phyloP scores from a whole-genome alignment of 2,113 vertebrate genomes.

The Silurus meridionalis region DNA sequence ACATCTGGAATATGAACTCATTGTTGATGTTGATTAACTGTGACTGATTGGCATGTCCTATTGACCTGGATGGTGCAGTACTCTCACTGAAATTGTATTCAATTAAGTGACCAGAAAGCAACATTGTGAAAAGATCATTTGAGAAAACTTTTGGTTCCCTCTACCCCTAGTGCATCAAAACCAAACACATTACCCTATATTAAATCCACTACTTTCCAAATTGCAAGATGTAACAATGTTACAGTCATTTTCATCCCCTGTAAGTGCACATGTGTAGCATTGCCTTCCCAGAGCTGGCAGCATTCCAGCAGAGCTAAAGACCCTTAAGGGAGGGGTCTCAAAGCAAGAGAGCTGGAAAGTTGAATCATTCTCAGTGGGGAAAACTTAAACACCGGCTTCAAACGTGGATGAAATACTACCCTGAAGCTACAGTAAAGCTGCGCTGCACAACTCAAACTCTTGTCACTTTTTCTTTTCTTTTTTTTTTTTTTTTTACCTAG shows the following conservation, averaged over 20 bases:
- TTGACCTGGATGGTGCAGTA: constrained; percentile 9
- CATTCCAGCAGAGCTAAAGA: not conserved
- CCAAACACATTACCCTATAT: not conserved
- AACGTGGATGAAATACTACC: constrained; percentile 60
- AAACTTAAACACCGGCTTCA: constrained; percentile 55
- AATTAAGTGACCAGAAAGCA: not conserved
- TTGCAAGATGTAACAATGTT: not conserved
- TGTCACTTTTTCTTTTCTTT: not conserved
- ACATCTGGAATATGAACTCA: constrained; percentile 7
- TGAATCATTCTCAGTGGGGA: constrained; percentile 59
- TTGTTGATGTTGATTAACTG: constrained; percentile 22
- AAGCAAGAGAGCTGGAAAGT: constrained; percentile 38
- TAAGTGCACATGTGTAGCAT: constrained; percentile 42
- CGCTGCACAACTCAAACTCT: constrained; percentile 3
- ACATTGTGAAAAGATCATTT: not conserved
- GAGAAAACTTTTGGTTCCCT: not conserved
- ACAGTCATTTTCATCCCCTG: constrained; percentile 7
- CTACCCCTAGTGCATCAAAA: not conserved
- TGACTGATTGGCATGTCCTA: constrained; percentile 5
- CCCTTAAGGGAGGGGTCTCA: constrained; percentile 21
- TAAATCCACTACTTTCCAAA: not conserved
- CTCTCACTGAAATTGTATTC: not conserved
- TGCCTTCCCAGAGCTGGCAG: constrained; percentile 14
- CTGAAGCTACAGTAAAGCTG: constrained; percentile 48
- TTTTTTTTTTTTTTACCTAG: not conserved